Evolutionary conservation across 1,140 invertebrate species (phyloP), one percentile per base, ranked within the genome.

Genomic region (Sycophila sp.): DNA sequence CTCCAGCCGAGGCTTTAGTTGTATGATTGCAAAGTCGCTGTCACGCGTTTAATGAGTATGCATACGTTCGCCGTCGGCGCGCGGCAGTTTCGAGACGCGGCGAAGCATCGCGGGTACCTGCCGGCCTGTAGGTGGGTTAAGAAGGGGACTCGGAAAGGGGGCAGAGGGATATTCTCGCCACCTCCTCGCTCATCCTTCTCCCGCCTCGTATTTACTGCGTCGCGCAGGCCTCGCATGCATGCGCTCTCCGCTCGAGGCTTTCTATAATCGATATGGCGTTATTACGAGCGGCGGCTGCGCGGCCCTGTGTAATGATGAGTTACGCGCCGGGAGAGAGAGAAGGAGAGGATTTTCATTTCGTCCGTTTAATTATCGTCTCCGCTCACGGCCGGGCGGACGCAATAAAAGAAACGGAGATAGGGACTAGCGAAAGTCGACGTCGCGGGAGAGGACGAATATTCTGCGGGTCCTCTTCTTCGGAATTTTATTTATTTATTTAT

Each of bases 181-280:
- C 64, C 34, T 55, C 58, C 32, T 26, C n/a, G n/a, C n/a, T 62
- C 26, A 22, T 53, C 58, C 53, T n/a, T n/a, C n/a, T n/a, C n/a
- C n/a, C n/a, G n/a, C n/a, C 34, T 34, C 47, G 32, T 34, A 53
- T 36, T 28, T 51, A 49, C 38, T n/a, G 56, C n/a, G n/a, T n/a
- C n/a, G n/a, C 36, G 19, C 26, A 45, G n/a, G 17, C 42, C n/a
- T 19, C 42, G 32, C n/a, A n/a, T n/a, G n/a, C n/a, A n/a, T n/a
- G n/a, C 32, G 24, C 38, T 6, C n/a, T n/a, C n/a, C 55, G 56
- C 59, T 63, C 59, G 26, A 28, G 59, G 59, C 59, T 63, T 47
- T 49, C 59, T 63, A 63, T 63, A 63, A 63, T 63, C 59, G 59
- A 63, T 63, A 63, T 32, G 42, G 59, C 59, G 59, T 63, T 63